phyloP scores from a whole-genome alignment of 2,113 vertebrate genomes.

The Mormoops blainvillei region DNA sequence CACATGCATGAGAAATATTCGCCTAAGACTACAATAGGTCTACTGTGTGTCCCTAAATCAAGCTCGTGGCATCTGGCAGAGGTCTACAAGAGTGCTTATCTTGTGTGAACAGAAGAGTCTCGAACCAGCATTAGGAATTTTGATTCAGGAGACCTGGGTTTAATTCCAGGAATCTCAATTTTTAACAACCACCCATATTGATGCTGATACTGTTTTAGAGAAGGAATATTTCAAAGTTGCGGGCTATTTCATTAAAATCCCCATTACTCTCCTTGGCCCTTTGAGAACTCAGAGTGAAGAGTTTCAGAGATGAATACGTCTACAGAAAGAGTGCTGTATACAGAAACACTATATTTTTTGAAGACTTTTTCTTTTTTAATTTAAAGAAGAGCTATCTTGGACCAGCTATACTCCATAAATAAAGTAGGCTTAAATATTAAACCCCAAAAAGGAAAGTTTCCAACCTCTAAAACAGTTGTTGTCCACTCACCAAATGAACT shows the following conservation, averaged over 20 bases:
- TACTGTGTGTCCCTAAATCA: not conserved
- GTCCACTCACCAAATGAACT: conserved; percentile 24
- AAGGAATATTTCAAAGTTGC: conserved; percentile 32
- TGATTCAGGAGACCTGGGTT: not conserved
- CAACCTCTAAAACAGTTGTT: not conserved
- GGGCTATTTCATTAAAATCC: conserved; percentile 25
- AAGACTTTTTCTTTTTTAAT: conserved; percentile 38
- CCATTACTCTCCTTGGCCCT: not conserved
- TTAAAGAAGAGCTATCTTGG: conserved; percentile 47
- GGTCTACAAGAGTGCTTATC: not conserved
- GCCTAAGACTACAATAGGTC: not conserved
- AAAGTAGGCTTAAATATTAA: conserved; percentile 23
- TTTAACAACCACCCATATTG: not conserved
- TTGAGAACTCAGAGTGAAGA: not conserved
- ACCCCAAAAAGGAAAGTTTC: not conserved
- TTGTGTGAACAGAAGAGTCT: not conserved
- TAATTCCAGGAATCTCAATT: conserved; percentile 25
- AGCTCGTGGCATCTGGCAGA: not conserved
- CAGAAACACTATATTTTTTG: conserved; percentile 23
- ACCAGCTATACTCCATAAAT: conserved; percentile 26
- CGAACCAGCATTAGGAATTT: not conserved
- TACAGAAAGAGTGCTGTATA: not conserved
- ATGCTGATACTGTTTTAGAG: not conserved
- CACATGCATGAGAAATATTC: not conserved
- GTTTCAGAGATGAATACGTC: conserved; percentile 33